Base-by-base conservation (phyloP, 2,113 vertebrate genomes). In the Falcunculus frontatus region DNA sequence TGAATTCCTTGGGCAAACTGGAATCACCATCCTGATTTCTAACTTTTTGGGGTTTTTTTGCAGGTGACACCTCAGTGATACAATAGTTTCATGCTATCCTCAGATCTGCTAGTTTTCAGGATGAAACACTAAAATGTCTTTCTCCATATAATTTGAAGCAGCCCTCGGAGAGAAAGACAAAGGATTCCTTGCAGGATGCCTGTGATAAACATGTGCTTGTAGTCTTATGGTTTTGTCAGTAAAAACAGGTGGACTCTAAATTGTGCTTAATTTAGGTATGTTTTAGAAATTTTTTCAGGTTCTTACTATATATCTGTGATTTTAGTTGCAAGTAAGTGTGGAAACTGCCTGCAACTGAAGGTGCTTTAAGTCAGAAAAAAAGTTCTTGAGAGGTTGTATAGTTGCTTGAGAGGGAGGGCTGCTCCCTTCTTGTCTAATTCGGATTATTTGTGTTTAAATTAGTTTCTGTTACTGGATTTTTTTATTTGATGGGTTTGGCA, bases 131-230 rank as follows among this genome's bases (percentile, higher is more conserved):
- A 53, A 80, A 87, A 74, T 47, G 11, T 16, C 5, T 53, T 82
- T 82, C 16, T 49, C 47, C 1, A 1, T 60, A 4, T 22, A 32
- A 55, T 20, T 41, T 65, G 20, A 65, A 50, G 42, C 16, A 62
- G 7, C 7, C 27, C n/a, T n/a, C n/a, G n/a, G n/a, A n/a, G n/a
- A n/a, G n/a, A n/a, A n/a, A n/a, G n/a, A n/a, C n/a, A n/a, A n/a
- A n/a, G 19, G 63, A 30, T 13, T 63, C 39, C 25, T 63, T 50
- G 23, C 21, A 86, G 63, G 47, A 32, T 29, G 11, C 9, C 35
- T 64, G 29, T 60, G 35, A 20, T 21, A 12, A 14, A 4, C 0
- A 0, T 4, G 29, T 53, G 20, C 32, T 63, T 5, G 2, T 21
- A 30, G 13, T 55, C 15, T 13, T 33, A 15, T 16, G 19, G 11